A percentile compares a stretch with the other conserved stretches of the same genome.
phyloP scores from a whole-genome alignment of 2,888 invertebrate species.

The Prenolepis imparis region DNA sequence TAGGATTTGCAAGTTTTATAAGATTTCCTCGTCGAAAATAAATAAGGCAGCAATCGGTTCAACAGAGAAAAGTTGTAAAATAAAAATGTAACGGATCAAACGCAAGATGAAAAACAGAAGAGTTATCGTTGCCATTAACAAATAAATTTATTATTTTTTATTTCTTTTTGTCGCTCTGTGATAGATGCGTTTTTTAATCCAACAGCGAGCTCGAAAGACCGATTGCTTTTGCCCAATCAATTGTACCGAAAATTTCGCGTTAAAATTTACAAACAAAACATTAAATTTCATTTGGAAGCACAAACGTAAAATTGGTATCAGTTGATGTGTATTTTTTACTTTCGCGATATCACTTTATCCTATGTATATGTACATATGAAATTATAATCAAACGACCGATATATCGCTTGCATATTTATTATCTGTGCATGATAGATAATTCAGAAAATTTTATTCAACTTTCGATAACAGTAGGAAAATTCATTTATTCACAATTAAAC shows the following conservation, averaged over 20 bases:
- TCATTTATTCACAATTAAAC: background rate
- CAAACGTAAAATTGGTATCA: background rate
- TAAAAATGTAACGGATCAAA: background rate
- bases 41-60: background rate
- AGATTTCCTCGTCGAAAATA: background rate
- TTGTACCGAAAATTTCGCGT: background rate
- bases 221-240: background rate
- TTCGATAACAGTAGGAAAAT: conserved; percentile 39
- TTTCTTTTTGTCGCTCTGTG: no score
- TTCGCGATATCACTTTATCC: background rate
- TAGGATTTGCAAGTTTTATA: background rate
- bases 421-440: conserved; percentile 34
- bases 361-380: background rate
- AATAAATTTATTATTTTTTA: background rate
- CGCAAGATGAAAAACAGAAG: background rate
- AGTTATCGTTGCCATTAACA: background rate
- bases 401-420: conserved; percentile 22
- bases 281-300: background rate
- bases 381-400: conserved; percentile 3
- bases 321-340: background rate
- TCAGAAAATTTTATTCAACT: conserved; percentile 49
- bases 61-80: background rate
- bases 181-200: no score
- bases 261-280: background rate
- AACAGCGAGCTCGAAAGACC: background rate